phyloP scores from a whole-genome alignment of 2,797 vertebrate species.

The Mormyrops boulengeri region DNA sequence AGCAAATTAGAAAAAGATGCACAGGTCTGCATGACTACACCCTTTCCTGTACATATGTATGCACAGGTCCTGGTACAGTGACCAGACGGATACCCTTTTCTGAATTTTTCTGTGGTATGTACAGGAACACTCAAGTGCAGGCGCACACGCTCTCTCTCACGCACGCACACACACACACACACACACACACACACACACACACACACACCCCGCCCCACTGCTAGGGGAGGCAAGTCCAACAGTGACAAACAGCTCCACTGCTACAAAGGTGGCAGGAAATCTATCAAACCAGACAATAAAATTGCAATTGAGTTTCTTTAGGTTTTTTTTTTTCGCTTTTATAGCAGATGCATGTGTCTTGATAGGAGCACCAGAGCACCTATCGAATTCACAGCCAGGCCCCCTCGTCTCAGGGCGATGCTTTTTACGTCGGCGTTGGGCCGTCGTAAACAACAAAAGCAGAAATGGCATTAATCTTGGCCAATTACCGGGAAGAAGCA shows the following conservation, averaged over 20 bases:
- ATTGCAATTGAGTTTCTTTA: constrained; percentile 99
- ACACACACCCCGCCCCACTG: constrained; percentile 53
- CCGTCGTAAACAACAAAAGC: constrained; percentile 47
- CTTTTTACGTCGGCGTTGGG: constrained; percentile 55
- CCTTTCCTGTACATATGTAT: constrained; percentile 26
- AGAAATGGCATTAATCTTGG: constrained; percentile 61
- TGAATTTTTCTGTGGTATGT: background rate
- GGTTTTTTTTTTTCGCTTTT: constrained; percentile 83
- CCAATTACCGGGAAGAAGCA: constrained; percentile 58
- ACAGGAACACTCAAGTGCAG: background rate
- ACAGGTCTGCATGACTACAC: constrained; percentile 34
- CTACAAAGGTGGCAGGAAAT: constrained; percentile 99
- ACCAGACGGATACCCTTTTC: background rate
- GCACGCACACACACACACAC: constrained; percentile 22
- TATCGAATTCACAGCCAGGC: constrained; percentile 57
- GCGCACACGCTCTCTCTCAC: constrained; percentile 24
- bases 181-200: constrained; percentile 34
- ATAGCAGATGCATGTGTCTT: constrained; percentile 91
- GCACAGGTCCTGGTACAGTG: background rate
- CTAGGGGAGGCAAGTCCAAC: constrained; percentile 81
- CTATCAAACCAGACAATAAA: constrained; percentile 99
- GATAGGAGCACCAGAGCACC: constrained; percentile 69
- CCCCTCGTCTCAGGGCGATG: constrained; percentile 48
- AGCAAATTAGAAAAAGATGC: background rate
- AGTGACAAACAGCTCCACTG: constrained; percentile 98